Base-by-base conservation (phyloP, 2,113 vertebrate species). In the Caranx ignobilis region DNA sequence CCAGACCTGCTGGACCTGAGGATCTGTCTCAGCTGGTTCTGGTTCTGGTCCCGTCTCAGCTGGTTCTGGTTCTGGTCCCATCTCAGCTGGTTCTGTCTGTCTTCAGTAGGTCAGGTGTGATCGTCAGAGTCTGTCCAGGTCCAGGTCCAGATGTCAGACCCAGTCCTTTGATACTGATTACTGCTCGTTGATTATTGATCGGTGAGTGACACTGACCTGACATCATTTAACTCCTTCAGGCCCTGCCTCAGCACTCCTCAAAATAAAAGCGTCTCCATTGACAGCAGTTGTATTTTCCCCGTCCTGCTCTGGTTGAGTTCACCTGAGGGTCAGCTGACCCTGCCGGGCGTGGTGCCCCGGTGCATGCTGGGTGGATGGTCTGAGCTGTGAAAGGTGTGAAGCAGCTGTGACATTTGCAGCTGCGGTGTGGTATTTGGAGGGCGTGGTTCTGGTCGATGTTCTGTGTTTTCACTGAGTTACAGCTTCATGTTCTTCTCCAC, bases 401-500 rank as follows among this genome's bases (percentile, higher is more conserved):
- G 12, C 60, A 4, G 1, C 2, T 71, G 88, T 78, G 75, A 66
- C 48, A 86, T 88, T 77, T 82, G 6, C 45, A 75, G 75, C 19
- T 19, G 35, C 9, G 2, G 37, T 67, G 82, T 19, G 76, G 47
- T 7, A 10, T 69, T 45, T 9, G 11, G 7, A 61, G 63, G 62
- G 61, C 34, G 37, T 3, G 41, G 54, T 54, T 54, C 21, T 2
- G 60, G n/a, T 62, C 21, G 9, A n/a, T 12, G 6, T 5, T 6
- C 11, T 60, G 16, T 2, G 11, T 1, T 11, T 31, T 3, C 26
- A 26, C 26, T 26, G 26, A 26, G 26, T 12, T 43, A 4, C 39
- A 31, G 19, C 12, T 50, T 12, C 11, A 4, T n/a, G 26, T 26
- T 26, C 26, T 26, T 26, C 26, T 26, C 26, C 26, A 26, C 26